Percentiles rank a stretch among this genome's conserved stretches.
These are phyloP conservation scores for Blastomussa wellsi DNA, from an alignment of 92 coral and sea anemone species.

Conservation along the genomic window DNA sequence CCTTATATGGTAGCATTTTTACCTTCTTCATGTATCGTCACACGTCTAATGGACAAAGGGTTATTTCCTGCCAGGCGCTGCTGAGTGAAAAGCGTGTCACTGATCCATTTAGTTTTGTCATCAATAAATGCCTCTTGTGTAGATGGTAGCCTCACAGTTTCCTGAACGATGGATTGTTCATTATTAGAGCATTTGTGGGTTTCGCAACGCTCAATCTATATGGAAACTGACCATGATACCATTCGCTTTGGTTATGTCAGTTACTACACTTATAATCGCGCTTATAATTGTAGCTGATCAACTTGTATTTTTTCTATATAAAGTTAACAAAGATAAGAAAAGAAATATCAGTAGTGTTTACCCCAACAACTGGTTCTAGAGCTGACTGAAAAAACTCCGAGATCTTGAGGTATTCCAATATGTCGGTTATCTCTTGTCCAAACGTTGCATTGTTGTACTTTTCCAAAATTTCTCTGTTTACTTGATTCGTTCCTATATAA, in stretches of 20 bases:
- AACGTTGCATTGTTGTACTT: background rate
- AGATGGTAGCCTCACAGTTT: slow-evolving; percentile 10
- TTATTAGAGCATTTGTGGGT: too few species aligned
- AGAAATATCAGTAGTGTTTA: background rate
- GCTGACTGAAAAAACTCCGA: slow-evolving; percentile 16
- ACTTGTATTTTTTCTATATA: too few species aligned
- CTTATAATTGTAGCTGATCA: too few species aligned
- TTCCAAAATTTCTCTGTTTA: background rate
- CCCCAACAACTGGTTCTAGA: slow-evolving; percentile 25
- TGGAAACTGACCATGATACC: too few species aligned
- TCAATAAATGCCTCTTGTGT: background rate
- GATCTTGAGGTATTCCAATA: slow-evolving; percentile 18
- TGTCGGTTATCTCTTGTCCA: background rate
- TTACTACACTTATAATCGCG: too few species aligned
- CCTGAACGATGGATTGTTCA: background rate
- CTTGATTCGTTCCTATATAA: background rate
- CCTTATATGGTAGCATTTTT: background rate
- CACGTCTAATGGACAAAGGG: slow-evolving; percentile 39
- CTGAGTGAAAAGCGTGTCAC: slow-evolving; percentile 31
- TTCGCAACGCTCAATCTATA: too few species aligned
- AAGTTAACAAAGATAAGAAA: background rate
- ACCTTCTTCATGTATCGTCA: slow-evolving; percentile 19
- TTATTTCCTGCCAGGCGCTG: slow-evolving; percentile 45
- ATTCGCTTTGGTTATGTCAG: too few species aligned
- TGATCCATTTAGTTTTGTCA: slow-evolving; percentile 26